phyloP scores from a whole-genome alignment of 2,888 invertebrate genomes.

The Macropis europaea region DNA sequence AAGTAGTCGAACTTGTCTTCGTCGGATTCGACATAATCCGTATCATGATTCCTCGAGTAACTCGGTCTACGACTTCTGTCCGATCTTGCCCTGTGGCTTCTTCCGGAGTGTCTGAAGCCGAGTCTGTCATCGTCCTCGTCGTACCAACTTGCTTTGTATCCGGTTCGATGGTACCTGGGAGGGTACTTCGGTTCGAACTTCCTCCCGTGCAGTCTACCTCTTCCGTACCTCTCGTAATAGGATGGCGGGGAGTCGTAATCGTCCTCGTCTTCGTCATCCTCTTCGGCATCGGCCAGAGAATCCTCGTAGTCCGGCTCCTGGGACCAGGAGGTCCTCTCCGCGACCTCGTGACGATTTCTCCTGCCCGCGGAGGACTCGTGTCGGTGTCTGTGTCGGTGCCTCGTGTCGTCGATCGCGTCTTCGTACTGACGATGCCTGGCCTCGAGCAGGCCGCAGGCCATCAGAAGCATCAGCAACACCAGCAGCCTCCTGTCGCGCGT shows the following conservation, averaged over 20 bases:
- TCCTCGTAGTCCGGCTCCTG: constrained; percentile 60
- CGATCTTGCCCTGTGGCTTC: constrained; percentile 8
- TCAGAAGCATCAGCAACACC: constrained; percentile 60
- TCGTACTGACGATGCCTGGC: constrained; percentile 63
- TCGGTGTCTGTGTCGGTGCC: constrained; percentile 73
- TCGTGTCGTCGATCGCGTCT: constrained; percentile 45
- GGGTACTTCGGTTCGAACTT: constrained; percentile 49
- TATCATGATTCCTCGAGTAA: constrained; percentile 38
- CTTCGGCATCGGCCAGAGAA: constrained; percentile 50
- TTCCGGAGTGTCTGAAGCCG: constrained; percentile 26
- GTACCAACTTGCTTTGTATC: constrained; percentile 31
- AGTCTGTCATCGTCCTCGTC: constrained; percentile 41
- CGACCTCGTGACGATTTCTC: constrained; percentile 50
- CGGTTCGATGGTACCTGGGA: constrained; percentile 25
- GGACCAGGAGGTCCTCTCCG: constrained; percentile 47
- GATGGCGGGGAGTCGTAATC: constrained; percentile 41
- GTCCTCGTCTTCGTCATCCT: constrained; percentile 47
- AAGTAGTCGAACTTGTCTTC: constrained; percentile 25
- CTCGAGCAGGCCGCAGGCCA: constrained; percentile 57
- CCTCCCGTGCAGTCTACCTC: constrained; percentile 26
- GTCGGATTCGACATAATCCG: constrained; percentile 36
- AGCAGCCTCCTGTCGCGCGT: constrained; percentile 62
- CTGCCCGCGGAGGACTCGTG: constrained; percentile 62
- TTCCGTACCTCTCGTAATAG: constrained; percentile 39
- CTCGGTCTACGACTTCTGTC: constrained; percentile 7